Conservation (phyloP, 2,113 vertebrate species). For the Pterophyllum scalare region DNA sequence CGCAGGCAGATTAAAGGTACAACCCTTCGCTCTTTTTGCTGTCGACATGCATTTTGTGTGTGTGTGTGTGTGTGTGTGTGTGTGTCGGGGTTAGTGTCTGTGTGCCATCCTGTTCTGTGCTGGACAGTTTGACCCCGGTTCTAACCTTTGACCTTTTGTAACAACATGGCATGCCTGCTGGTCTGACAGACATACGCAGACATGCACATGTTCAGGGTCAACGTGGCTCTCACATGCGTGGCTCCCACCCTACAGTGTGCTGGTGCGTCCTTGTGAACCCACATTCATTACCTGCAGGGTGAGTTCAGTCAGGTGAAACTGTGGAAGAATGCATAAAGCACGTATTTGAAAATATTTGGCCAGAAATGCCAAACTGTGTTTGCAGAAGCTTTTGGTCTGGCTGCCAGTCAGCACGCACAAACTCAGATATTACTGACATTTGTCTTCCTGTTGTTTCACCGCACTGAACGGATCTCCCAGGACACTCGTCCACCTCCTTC, state of each 20-base stretch:
- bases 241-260: slow-evolving; percentile 70
- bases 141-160: slow-evolving; percentile 44
- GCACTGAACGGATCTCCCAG: slow-evolving; percentile 30
- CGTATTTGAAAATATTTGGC: background rate
- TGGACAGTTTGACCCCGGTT: slow-evolving; percentile 56
- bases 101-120: slow-evolving; percentile 59
- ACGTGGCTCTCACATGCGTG: slow-evolving; percentile 62
- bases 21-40: background rate
- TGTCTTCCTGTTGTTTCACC: slow-evolving; percentile 42
- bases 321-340: background rate
- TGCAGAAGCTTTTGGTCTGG: background rate
- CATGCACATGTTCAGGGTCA: slow-evolving; percentile 35
- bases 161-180: slow-evolving; percentile 65
- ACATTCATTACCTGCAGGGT: slow-evolving; percentile 49
- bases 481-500: slow-evolving; percentile 27
- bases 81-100: slow-evolving; percentile 28
- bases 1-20: slow-evolving; percentile 98
- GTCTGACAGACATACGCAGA: slow-evolving; percentile 44
- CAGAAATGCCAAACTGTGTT: background rate
- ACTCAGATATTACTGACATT: background rate
- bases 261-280: slow-evolving; percentile 76
- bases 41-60: background rate
- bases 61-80: slow-evolving; percentile 3
- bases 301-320: slow-evolving; percentile 52
- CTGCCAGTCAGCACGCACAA: background rate